A percentile compares a stretch with the other conserved stretches of the same genome.
Evolutionary conservation across 1,140 invertebrate species (phyloP).

Genomic region (Drosophila orosa): DNA sequence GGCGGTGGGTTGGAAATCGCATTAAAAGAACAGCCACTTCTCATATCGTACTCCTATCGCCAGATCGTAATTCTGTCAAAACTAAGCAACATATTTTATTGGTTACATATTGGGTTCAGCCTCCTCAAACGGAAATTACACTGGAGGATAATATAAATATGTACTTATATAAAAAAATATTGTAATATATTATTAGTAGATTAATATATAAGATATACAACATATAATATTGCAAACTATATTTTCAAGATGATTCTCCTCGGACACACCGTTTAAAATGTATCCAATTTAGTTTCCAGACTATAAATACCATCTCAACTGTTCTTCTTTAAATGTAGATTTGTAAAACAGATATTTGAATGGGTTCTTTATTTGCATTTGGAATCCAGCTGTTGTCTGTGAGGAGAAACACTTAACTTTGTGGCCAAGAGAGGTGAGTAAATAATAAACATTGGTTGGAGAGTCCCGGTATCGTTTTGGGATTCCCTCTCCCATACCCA

Average conservation of each 20-base stretch:
- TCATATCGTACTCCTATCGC: slow-evolving; percentile 18
- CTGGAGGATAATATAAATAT: background rate
- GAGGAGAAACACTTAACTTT: slow-evolving; percentile 3
- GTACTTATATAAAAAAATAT: too few relatives aligned
- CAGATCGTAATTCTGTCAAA: slow-evolving; percentile 36
- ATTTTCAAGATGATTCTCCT: background rate
- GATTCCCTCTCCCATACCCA: background rate
- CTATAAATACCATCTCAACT: background rate
- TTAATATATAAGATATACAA: background rate
- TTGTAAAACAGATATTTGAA: slow-evolving; percentile 20
- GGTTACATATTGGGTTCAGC: slow-evolving; percentile 19
- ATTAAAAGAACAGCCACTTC: background rate
- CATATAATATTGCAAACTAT: background rate
- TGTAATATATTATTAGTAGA: too few relatives aligned
- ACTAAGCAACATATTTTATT: slow-evolving; percentile 32
- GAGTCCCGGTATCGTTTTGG: background rate
- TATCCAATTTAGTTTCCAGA: background rate
- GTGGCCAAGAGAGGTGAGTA: slow-evolving; percentile 3
- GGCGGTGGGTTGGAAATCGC: slow-evolving; percentile 23
- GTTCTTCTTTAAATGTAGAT: background rate
- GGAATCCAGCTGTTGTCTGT: slow-evolving; percentile 16
- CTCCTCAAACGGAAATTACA: slow-evolving; percentile 15
- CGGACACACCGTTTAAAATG: background rate
- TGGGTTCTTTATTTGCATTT: slow-evolving; percentile 10
- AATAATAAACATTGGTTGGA: background rate